Evolutionary conservation across 2,797 vertebrate species (phyloP).

Genomic region (Acomys russatus): DNA sequence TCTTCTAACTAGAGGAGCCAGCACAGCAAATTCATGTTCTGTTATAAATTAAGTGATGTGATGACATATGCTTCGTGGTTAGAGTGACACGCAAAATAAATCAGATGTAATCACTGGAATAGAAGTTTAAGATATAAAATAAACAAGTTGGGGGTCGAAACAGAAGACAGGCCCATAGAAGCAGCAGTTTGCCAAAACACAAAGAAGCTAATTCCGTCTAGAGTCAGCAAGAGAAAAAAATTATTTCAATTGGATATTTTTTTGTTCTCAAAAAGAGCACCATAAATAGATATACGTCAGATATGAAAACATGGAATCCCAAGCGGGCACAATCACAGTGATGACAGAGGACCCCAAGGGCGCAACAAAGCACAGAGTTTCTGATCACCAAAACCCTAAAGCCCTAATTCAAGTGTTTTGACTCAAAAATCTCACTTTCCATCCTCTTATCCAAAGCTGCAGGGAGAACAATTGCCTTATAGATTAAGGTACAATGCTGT

Average conservation of each 20-base stretch:
- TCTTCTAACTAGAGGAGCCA: slow-evolving; percentile 75
- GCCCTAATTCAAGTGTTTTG: background rate
- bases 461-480: background rate
- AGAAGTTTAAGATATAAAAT: slow-evolving; percentile 77
- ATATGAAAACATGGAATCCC: background rate
- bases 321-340: background rate
- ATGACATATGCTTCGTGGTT: slow-evolving; percentile 80
- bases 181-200: slow-evolving; percentile 62
- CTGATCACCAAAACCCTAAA: background rate
- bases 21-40: slow-evolving; percentile 81
- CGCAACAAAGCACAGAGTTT: background rate
- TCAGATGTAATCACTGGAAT: slow-evolving; percentile 78
- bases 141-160: slow-evolving; percentile 68
- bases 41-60: slow-evolving; percentile 82
- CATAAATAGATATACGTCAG: background rate
- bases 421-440: background rate
- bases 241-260: slow-evolving; percentile 51
- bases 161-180: slow-evolving; percentile 66
- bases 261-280: slow-evolving; percentile 11
- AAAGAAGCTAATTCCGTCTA: slow-evolving; percentile 70
- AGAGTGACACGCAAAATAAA: slow-evolving; percentile 80
- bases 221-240: slow-evolving; percentile 70
- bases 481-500: background rate
- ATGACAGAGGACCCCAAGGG: background rate
- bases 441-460: background rate